A percentile compares a stretch with the other conserved stretches of the same genome.
Conservation (phyloP, 2,797 vertebrate genomes). For the Hypotaenidia okinawae region DNA sequence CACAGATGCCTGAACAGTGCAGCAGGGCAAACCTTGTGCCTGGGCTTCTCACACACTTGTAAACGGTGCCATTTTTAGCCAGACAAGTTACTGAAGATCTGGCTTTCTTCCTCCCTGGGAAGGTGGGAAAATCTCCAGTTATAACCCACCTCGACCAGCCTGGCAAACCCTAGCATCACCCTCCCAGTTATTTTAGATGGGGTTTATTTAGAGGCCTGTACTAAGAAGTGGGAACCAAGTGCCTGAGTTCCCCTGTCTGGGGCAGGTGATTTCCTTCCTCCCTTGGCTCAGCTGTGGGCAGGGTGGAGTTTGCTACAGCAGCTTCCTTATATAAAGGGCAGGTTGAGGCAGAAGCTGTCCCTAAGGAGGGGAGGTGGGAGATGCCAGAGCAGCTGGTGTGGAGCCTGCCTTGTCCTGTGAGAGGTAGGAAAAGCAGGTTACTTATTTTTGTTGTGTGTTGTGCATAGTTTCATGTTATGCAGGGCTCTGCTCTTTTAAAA, state of each 20-base stretch:
- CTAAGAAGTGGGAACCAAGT: neutral
- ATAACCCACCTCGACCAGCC: neutral
- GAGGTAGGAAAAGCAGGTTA: neutral
- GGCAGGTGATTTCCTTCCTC: neutral
- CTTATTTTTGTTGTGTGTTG: neutral
- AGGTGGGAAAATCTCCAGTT: neutral
- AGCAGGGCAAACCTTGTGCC: neutral
- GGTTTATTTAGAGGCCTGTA: neutral
- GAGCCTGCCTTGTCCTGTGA: neutral
- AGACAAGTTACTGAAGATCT: neutral
- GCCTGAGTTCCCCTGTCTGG: accelerated
- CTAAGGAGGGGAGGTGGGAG: neutral
- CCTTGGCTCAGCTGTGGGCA: conserved; percentile 10
- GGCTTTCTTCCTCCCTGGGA: neutral
- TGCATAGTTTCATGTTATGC: neutral
- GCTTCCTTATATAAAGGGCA: neutral
- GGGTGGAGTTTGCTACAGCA: conserved; percentile 4
- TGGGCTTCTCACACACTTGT: neutral
- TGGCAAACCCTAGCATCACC: neutral
- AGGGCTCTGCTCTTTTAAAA: neutral
- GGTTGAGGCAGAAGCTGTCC: neutral
- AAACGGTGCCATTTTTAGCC: neutral
- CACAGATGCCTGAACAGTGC: neutral
- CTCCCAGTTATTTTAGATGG: neutral
- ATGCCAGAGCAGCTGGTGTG: accelerated